phyloP scores from a whole-genome alignment of 2,113 vertebrate genomes.

The Numida meleagris region DNA sequence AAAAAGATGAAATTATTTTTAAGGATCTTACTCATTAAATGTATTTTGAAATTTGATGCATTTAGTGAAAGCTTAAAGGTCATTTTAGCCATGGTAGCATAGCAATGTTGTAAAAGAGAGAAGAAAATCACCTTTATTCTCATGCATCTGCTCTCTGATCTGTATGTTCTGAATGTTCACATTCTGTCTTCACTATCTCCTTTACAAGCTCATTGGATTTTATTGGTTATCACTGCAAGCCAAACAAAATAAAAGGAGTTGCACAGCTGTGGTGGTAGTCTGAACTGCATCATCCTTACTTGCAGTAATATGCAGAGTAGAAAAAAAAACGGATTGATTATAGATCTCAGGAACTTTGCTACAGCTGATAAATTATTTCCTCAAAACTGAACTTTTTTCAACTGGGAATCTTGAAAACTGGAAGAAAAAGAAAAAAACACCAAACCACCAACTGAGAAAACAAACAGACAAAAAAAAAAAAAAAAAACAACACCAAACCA shows the following conservation, averaged over 20 bases:
- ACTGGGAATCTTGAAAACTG: not conserved
- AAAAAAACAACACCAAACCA: not conserved
- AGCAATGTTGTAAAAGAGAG: not conserved
- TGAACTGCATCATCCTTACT: conserved; percentile 17
- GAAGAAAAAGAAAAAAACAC: not conserved
- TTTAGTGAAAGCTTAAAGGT: not conserved
- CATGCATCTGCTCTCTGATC: not conserved
- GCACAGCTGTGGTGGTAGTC: conserved; percentile 30
- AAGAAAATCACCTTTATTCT: not conserved
- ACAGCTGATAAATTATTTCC: not conserved
- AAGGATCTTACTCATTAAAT: not conserved
- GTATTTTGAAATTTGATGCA: not conserved
- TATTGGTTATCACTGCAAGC: conserved; percentile 27
- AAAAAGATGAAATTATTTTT: not conserved
- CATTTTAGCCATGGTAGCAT: not conserved
- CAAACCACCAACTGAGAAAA: not conserved
- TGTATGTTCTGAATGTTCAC: not conserved
- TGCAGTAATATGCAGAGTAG: not conserved
- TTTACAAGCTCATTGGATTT: conserved; percentile 30
- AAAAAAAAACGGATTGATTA: not conserved
- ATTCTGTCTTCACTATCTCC: conserved; percentile 10
- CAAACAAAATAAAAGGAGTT: conserved; percentile 11
- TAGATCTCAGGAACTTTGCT: not conserved
- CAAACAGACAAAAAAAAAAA: not conserved
- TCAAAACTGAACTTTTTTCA: not conserved